phyloP scores from a whole-genome alignment of 2,797 vertebrate genomes.

The Champsocephalus esox region DNA sequence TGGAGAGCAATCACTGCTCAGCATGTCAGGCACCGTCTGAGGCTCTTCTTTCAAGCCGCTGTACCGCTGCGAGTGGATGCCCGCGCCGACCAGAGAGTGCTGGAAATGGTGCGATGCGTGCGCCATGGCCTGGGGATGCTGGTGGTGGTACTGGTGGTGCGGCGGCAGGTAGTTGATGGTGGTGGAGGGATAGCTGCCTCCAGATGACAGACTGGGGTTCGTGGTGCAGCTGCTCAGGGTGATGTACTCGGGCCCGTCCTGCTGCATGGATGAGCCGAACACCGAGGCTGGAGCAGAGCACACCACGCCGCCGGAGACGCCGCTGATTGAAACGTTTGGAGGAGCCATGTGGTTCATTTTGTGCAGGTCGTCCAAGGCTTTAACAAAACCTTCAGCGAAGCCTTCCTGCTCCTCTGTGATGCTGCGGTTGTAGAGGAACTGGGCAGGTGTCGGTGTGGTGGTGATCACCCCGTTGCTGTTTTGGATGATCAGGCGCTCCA shows the following conservation, averaged over 20 bases:
- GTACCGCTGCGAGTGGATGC: slow-evolving; percentile 79
- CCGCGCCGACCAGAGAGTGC: slow-evolving; percentile 73
- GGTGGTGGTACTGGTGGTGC: slow-evolving; percentile 78
- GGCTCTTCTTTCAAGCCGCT: slow-evolving; percentile 92
- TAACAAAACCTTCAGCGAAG: slow-evolving; percentile 93
- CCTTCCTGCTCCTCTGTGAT: slow-evolving; percentile 94
- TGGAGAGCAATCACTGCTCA: slow-evolving; percentile 87
- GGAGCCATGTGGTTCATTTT: slow-evolving; percentile 96
- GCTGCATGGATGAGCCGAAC: slow-evolving; percentile 83
- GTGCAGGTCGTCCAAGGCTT: slow-evolving; percentile 95
- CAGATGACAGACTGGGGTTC: slow-evolving; percentile 82
- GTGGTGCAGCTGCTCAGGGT: slow-evolving; percentile 89
- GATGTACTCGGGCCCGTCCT: slow-evolving; percentile 91
- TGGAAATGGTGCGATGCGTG: slow-evolving; percentile 83
- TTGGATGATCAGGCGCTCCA: slow-evolving; percentile 93
- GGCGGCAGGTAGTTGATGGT: slow-evolving; percentile 95
- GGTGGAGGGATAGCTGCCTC: slow-evolving; percentile 87
- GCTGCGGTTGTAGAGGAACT: slow-evolving; percentile 88
- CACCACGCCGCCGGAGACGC: slow-evolving; percentile 44
- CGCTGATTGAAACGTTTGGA: slow-evolving; percentile 92
- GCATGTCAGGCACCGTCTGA: slow-evolving; percentile 92
- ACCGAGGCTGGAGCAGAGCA: slow-evolving; percentile 78
- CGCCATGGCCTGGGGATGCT: slow-evolving; percentile 75
- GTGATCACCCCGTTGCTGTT: slow-evolving; percentile 93
- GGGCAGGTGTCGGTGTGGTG: slow-evolving; percentile 87